A percentile compares a stretch with the other conserved stretches of the same genome.
Conservation (phyloP, 2,797 vertebrate genomes). For the Rhinoraja longicauda region DNA sequence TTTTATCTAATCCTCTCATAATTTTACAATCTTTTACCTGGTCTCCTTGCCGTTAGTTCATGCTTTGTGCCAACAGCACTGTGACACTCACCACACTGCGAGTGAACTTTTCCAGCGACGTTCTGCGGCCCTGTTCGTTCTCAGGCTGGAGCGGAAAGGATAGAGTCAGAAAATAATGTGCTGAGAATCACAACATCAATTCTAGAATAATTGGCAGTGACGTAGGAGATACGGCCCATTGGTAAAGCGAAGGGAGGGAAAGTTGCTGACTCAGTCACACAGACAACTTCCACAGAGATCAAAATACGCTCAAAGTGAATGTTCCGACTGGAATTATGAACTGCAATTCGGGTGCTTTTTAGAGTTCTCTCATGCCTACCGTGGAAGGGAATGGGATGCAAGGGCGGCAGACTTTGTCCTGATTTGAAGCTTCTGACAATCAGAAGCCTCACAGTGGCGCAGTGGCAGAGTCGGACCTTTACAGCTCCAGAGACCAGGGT, state of each 20-base stretch:
- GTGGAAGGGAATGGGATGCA: too few relatives aligned
- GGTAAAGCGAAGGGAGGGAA: not conserved
- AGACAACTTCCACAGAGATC: not conserved
- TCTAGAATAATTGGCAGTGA: not conserved
- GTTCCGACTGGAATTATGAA: not conserved
- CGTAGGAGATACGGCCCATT: not conserved
- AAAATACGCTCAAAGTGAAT: not conserved
- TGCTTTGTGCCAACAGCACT: not conserved
- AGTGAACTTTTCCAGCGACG: constrained; percentile 97
- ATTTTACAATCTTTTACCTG: too few relatives aligned
- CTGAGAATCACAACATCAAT: constrained; percentile 45
- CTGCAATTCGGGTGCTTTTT: not conserved
- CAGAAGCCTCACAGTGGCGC: too few relatives aligned
- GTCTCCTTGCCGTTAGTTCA: not conserved
- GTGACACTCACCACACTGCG: constrained; percentile 85
- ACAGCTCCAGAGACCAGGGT: too few relatives aligned
- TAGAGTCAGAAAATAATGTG: constrained; percentile 55
- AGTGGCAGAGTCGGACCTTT: too few relatives aligned
- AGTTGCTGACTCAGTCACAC: too few relatives aligned
- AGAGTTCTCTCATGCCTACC: too few relatives aligned
- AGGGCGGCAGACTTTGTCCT: too few relatives aligned
- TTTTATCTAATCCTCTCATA: too few relatives aligned
- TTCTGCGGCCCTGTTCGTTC: constrained; percentile 92
- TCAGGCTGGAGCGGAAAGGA: constrained; percentile 71
- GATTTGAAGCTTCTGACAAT: too few relatives aligned